A percentile compares a stretch with the other conserved stretches of the same genome.
phyloP scores from a whole-genome alignment of 2,888 invertebrate genomes.

The Andrena haemorrhoa region DNA sequence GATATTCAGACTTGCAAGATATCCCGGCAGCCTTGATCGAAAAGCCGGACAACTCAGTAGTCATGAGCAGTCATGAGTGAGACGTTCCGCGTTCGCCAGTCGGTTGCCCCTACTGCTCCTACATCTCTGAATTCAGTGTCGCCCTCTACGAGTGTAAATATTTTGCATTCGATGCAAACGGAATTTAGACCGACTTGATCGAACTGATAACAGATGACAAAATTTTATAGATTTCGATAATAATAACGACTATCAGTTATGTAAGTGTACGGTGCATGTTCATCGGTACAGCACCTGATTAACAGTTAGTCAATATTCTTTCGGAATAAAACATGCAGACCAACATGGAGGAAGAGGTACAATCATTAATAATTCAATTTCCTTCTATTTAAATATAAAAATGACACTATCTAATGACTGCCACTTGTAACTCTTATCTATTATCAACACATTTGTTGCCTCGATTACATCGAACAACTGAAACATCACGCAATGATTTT shows the following conservation, averaged over 20 bases:
- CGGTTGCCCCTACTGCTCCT: too few relatives aligned
- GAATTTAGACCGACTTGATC: neutral
- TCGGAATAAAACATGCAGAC: neutral
- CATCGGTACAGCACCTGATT: neutral
- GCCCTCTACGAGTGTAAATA: neutral
- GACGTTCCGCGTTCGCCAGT: too few relatives aligned
- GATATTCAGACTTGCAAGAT: too few relatives aligned
- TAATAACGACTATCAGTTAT: neutral
- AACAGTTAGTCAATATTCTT: neutral
- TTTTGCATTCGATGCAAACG: neutral
- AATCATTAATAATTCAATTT: neutral
- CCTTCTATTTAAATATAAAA: neutral
- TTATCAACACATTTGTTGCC: neutral
- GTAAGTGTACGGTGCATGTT: too few relatives aligned
- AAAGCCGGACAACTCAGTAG: too few relatives aligned
- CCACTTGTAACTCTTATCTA: neutral
- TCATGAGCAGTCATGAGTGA: too few relatives aligned
- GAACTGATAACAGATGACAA: neutral
- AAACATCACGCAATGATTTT: neutral
- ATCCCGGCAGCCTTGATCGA: too few relatives aligned
- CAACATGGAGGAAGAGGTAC: slow-evolving; percentile 2
- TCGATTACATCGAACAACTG: neutral
- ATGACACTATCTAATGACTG: neutral
- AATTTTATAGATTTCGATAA: neutral
- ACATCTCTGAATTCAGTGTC: neutral